Evolutionary conservation across 1,140 invertebrate species (phyloP).

Genomic region (Batillaria attramentaria): DNA sequence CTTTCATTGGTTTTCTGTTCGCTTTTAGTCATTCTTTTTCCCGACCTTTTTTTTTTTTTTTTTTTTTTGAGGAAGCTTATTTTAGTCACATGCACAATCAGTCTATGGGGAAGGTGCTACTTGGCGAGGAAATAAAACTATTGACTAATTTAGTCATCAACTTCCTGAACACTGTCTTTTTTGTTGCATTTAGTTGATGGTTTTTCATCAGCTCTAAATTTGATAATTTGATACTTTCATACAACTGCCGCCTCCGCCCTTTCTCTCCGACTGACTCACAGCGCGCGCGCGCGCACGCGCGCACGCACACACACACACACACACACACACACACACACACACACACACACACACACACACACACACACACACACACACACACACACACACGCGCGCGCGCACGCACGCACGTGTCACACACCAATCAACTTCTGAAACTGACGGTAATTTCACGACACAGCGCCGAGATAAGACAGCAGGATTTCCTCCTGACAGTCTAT

Average conservation of each 20-base stretch:
- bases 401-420: not conserved
- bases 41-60: too few species aligned
- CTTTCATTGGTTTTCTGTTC: too few species aligned
- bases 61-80: too few species aligned
- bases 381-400: constrained; percentile 1
- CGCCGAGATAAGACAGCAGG: too few species aligned
- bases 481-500: too few species aligned
- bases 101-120: too few species aligned
- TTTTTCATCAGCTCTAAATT: not conserved
- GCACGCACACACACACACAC: not conserved
- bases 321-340: not conserved
- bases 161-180: too few species aligned
- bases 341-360: constrained; percentile 2
- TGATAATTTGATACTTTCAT: not conserved
- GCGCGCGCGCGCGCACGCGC: not conserved
- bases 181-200: not conserved
- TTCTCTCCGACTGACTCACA: not conserved
- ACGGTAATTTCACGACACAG: too few species aligned
- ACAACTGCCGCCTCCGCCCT: not conserved
- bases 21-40: too few species aligned
- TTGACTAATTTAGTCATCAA: too few species aligned
- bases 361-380: not conserved
- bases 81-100: too few species aligned
- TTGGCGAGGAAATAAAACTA: too few species aligned
- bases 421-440: not conserved